phyloP scores from a whole-genome alignment of 2,888 invertebrate species.

The Abrostola triplasia region DNA sequence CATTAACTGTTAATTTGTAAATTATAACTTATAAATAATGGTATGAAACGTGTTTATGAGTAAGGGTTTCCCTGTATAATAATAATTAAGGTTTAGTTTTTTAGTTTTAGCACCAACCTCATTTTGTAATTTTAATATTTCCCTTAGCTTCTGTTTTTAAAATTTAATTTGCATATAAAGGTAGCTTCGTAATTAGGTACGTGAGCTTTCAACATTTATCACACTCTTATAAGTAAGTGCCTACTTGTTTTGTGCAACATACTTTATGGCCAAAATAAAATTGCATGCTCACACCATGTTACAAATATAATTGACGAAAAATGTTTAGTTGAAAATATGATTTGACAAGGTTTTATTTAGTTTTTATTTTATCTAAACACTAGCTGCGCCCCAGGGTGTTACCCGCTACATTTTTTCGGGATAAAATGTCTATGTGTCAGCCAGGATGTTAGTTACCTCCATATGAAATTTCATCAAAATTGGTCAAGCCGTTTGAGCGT shows the following conservation, averaged over 20 bases:
- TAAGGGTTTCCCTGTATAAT: not conserved
- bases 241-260: too few relatives aligned
- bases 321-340: too few relatives aligned
- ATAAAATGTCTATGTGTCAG: too few relatives aligned
- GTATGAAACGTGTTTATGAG: not conserved
- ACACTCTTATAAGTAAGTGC: not conserved
- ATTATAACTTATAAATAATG: slow-evolving; percentile 19
- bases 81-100: not conserved
- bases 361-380: too few relatives aligned
- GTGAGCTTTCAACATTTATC: not conserved
- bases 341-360: too few relatives aligned
- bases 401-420: too few relatives aligned
- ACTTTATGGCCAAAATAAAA: not conserved
- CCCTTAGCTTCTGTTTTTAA: not conserved
- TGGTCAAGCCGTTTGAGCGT: too few relatives aligned
- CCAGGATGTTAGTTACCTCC: too few relatives aligned
- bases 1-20: slow-evolving; percentile 21
- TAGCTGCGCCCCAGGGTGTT: too few relatives aligned
- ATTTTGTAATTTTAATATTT: not conserved
- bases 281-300: not conserved
- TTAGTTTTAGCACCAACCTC: not conserved
- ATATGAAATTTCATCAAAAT: too few relatives aligned
- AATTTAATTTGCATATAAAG: not conserved
- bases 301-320: too few relatives aligned
- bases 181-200: not conserved